phyloP scores from a whole-genome alignment of 2,113 vertebrate species.

The Ctenomys sociabilis region DNA sequence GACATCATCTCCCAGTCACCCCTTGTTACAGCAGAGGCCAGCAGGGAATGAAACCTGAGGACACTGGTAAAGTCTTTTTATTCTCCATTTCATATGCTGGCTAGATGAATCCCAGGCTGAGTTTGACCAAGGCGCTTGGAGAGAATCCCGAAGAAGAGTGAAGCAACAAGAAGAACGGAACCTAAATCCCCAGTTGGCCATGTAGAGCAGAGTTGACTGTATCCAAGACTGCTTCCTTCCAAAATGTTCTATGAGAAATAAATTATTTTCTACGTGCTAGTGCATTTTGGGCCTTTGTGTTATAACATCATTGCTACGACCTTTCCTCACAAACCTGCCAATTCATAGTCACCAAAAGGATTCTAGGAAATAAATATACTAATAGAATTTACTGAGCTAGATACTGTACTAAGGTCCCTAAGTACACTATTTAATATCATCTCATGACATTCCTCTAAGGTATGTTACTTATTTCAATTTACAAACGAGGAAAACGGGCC shows the following conservation, averaged over 20 bases:
- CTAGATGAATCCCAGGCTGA: background rate
- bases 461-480: background rate
- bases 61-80: background rate
- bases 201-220: background rate
- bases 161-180: background rate
- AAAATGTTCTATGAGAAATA: background rate
- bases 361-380: background rate
- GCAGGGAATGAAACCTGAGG: background rate
- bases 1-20: background rate
- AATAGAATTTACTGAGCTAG: background rate
- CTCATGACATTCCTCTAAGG: background rate
- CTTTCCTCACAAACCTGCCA: background rate
- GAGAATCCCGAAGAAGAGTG: background rate
- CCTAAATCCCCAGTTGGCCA: background rate
- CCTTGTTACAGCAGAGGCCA: background rate
- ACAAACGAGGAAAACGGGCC: background rate
- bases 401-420: background rate
- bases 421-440: background rate
- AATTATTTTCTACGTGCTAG: conserved; percentile 10
- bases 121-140: background rate
- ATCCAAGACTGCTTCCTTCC: accelerated
- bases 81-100: background rate
- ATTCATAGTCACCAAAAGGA: background rate
- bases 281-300: conserved; percentile 46
- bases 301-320: background rate